phyloP scores from a whole-genome alignment of 2,797 vertebrate genomes.

The Gallirallus australis region DNA sequence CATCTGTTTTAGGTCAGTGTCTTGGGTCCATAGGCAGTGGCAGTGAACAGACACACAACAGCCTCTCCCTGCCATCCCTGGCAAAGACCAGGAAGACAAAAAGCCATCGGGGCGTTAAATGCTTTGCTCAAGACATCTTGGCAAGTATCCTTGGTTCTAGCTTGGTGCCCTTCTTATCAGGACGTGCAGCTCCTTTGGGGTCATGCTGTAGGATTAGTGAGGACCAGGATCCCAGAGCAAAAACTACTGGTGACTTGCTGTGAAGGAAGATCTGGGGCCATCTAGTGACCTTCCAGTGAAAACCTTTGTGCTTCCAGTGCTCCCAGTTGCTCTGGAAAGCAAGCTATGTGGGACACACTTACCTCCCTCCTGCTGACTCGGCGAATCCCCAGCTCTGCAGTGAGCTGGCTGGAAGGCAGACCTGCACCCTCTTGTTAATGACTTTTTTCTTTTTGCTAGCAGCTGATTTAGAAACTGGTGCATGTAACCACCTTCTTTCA shows the following conservation, averaged over 20 bases:
- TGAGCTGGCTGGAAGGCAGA: background rate
- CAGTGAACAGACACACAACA: background rate
- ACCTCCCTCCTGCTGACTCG: slow-evolving; percentile 18
- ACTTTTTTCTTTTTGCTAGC: background rate
- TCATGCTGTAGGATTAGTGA: background rate
- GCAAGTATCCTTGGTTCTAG: background rate
- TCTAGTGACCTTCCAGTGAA: slow-evolving; percentile 48
- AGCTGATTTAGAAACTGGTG: slow-evolving; percentile 53
- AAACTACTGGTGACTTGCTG: background rate
- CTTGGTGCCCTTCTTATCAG: background rate
- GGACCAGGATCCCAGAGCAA: background rate
- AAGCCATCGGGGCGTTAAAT: accelerated
- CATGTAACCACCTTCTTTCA: slow-evolving; percentile 64
- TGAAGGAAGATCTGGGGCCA: slow-evolving; percentile 38
- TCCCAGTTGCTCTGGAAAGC: background rate
- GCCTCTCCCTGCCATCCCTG: background rate
- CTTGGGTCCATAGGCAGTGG: background rate
- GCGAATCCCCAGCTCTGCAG: background rate
- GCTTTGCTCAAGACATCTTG: background rate
- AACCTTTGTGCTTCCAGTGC: background rate
- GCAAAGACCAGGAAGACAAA: background rate
- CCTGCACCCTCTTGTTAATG: background rate
- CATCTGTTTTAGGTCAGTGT: background rate
- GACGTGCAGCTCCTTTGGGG: background rate
- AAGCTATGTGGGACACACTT: background rate